Percentiles rank a stretch among this genome's conserved stretches.
These are phyloP conservation scores for Sphenodon punctatus DNA, from an alignment of 2,797 vertebrate genomes.

Conservation along the genomic window DNA sequence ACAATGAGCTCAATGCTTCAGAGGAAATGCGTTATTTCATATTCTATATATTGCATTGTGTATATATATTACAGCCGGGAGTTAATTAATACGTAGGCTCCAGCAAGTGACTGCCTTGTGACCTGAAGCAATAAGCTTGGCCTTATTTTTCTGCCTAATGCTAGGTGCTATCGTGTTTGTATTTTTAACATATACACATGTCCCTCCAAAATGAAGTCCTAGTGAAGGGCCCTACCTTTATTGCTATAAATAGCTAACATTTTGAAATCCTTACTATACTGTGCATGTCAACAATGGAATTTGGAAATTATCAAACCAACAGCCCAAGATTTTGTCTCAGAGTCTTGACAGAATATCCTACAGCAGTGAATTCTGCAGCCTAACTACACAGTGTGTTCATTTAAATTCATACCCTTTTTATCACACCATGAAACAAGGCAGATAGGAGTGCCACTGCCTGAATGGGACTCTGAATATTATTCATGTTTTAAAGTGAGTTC, in stretches of 20 bases:
- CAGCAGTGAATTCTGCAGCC: neutral
- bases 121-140: neutral
- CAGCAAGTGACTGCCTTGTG: neutral
- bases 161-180: no score
- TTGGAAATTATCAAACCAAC: neutral
- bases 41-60: no score
- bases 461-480: no score
- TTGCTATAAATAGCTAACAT: neutral
- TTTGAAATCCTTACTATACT: no score
- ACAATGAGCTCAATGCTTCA: no score
- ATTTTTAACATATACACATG: no score
- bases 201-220: no score
- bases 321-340: neutral
- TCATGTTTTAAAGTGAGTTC: neutral
- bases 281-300: no score
- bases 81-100: neutral
- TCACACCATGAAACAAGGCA: accelerated
- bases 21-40: no score
- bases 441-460: neutral
- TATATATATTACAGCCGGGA: no score
- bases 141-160: no score
- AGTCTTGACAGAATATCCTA: neutral
- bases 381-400: neutral
- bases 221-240: no score
- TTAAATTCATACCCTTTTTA: neutral